Conservation (phyloP, 1,140 invertebrate species). For the Aporrectodea caliginosa region DNA sequence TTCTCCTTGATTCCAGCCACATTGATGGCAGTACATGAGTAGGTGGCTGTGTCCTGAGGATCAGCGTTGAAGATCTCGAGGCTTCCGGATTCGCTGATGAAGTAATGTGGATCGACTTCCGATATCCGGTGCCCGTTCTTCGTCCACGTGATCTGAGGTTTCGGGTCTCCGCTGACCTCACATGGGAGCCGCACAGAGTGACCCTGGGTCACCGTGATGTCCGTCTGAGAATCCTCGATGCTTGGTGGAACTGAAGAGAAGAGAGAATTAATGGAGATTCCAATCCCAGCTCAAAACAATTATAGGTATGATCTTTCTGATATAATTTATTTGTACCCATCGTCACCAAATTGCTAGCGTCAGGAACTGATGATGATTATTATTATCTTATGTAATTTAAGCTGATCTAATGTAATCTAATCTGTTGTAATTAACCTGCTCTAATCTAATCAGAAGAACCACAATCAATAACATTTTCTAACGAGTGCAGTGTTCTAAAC, state of each 20-base stretch:
- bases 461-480: too few relatives aligned
- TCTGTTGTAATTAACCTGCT: too few relatives aligned
- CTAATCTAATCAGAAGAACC: too few relatives aligned
- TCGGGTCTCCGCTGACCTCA: slow-evolving; percentile 52
- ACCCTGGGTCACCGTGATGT: slow-evolving; percentile 44
- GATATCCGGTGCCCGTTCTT: slow-evolving; percentile 52
- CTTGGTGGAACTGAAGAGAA: slow-evolving; percentile 48
- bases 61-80: slow-evolving; percentile 55
- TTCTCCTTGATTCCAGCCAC: slow-evolving; percentile 45
- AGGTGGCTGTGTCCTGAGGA: slow-evolving; percentile 49
- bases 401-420: too few relatives aligned
- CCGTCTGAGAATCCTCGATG: slow-evolving; percentile 39
- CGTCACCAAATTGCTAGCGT: too few relatives aligned
- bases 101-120: slow-evolving; percentile 48
- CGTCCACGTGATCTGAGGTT: slow-evolving; percentile 47
- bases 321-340: too few relatives aligned
- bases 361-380: too few relatives aligned
- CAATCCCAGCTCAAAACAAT: too few relatives aligned
- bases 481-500: too few relatives aligned
- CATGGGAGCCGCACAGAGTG: slow-evolving; percentile 51
- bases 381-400: too few relatives aligned
- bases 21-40: slow-evolving; percentile 52
- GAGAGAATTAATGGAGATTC: slow-evolving; percentile 31
- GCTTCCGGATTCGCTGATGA: slow-evolving; percentile 50
- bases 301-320: too few relatives aligned